Conservation (phyloP, 2,888 invertebrate species). For the Pharmacophagus antenor region DNA sequence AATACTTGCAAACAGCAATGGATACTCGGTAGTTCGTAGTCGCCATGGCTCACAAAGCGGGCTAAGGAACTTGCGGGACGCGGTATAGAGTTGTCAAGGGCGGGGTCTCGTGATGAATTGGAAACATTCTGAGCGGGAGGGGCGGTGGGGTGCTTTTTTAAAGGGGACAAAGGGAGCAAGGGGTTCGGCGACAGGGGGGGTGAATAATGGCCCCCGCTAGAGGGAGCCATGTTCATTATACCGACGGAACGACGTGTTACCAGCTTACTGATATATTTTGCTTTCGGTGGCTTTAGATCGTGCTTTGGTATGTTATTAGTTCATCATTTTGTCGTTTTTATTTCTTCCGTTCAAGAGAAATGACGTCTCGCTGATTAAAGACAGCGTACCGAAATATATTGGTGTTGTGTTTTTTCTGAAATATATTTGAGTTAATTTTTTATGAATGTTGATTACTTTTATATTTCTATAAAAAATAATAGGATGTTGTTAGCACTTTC, state of each 20-base stretch:
- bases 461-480: conserved; percentile 47
- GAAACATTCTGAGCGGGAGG: conserved; percentile 72
- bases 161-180: conserved; percentile 57
- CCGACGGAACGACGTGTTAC: conserved; percentile 76
- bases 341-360: conserved; percentile 70
- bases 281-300: conserved; percentile 55
- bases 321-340: conserved; percentile 76
- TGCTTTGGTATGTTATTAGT: conserved; percentile 63
- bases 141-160: conserved; percentile 67
- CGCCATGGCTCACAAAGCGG: conserved; percentile 41
- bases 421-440: conserved; percentile 41
- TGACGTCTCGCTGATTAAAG: conserved; percentile 57
- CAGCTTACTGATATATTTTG: conserved; percentile 75
- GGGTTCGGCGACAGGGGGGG: conserved; percentile 56
- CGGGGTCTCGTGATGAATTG: conserved; percentile 82
- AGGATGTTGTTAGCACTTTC: conserved; percentile 12
- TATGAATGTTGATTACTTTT: conserved; percentile 46
- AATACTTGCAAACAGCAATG: conserved; percentile 24
- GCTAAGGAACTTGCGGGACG: conserved; percentile 57
- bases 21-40: conserved; percentile 32
- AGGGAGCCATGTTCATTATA: conserved; percentile 81
- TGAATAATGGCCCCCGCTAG: conserved; percentile 71
- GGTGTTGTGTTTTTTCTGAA: conserved; percentile 38
- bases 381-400: conserved; percentile 46
- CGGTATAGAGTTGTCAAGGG: conserved; percentile 83